phyloP scores from a whole-genome alignment of 2,797 vertebrate species.

The Tachyglossus aculeatus region DNA sequence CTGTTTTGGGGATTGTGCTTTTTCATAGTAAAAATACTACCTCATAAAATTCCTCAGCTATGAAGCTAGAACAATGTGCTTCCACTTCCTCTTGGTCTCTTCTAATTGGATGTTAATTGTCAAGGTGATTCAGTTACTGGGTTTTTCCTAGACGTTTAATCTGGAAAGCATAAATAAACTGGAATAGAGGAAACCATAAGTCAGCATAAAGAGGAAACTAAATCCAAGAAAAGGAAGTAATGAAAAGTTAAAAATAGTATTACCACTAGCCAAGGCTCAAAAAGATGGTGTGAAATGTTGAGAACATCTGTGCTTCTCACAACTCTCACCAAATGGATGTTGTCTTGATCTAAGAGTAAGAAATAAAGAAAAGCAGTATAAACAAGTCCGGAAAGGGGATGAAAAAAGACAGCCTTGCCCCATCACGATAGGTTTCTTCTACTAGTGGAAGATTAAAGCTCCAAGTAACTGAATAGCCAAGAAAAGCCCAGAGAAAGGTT shows the following conservation, averaged over 20 bases:
- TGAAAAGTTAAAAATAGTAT: conserved; percentile 58
- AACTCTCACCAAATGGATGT: conserved; percentile 31
- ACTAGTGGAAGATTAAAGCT: conserved; percentile 76
- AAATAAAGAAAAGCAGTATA: conserved; percentile 52
- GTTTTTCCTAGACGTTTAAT: conserved; percentile 21
- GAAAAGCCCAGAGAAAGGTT: conserved; percentile 72
- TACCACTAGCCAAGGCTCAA: conserved; percentile 13
- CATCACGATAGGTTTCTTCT: conserved; percentile 61
- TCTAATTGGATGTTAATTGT: background rate
- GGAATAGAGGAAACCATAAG: conserved; percentile 38
- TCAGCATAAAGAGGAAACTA: conserved; percentile 50
- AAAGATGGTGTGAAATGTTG: conserved; percentile 43
- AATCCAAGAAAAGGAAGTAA: conserved; percentile 51
- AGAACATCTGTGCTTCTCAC: conserved; percentile 55
- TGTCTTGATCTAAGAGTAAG: conserved; percentile 56
- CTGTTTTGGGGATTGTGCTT: too few relatives aligned
- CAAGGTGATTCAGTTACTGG: background rate
- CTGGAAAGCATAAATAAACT: conserved; percentile 44
- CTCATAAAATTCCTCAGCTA: too few relatives aligned
- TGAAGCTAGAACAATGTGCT: background rate
- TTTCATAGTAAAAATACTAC: too few relatives aligned
- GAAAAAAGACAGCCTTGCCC: conserved; percentile 59
- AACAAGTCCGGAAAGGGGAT: conserved; percentile 61
- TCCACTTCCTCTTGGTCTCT: background rate
- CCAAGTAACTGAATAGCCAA: conserved; percentile 76